phyloP scores from a whole-genome alignment of 2,888 invertebrate species.

The Leptopilina myrica region DNA sequence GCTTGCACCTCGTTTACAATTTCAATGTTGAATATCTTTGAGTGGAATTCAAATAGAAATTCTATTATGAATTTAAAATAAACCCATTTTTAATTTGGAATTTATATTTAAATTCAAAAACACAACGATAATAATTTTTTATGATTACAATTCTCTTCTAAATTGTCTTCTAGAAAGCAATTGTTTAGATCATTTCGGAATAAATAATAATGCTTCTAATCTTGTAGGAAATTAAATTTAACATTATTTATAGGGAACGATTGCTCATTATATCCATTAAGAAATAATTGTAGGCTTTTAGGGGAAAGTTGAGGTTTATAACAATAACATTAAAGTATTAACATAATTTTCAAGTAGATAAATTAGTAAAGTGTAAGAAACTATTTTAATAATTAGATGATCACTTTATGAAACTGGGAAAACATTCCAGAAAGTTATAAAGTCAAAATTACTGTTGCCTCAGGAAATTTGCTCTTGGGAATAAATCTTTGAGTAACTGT shows the following conservation, averaged over 20 bases:
- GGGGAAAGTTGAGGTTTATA: background rate
- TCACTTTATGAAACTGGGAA: constrained; percentile 18
- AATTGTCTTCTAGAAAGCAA: too few relatives aligned
- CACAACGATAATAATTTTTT: too few relatives aligned
- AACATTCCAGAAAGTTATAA: constrained; percentile 12
- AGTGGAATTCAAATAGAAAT: constrained; percentile 30
- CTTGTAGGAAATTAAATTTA: too few relatives aligned
- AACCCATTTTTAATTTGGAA: background rate
- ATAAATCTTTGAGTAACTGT: constrained; percentile 9
- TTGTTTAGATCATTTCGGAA: too few relatives aligned
- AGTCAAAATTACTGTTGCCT: constrained; percentile 22
- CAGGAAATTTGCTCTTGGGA: constrained; percentile 19
- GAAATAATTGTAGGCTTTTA: too few relatives aligned
- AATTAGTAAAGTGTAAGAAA: constrained; percentile 13
- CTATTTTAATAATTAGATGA: constrained; percentile 18
- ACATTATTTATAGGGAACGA: too few relatives aligned
- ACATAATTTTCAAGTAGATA: background rate
- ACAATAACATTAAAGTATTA: background rate
- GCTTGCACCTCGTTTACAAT: constrained; percentile 38
- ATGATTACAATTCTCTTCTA: too few relatives aligned
- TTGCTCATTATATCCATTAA: too few relatives aligned
- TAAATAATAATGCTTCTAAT: too few relatives aligned
- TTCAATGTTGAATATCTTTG: constrained; percentile 31
- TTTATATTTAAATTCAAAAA: background rate
- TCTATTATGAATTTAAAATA: constrained; percentile 9